phyloP scores from a whole-genome alignment of 2,113 vertebrate species.

The Phasianus colchicus region DNA sequence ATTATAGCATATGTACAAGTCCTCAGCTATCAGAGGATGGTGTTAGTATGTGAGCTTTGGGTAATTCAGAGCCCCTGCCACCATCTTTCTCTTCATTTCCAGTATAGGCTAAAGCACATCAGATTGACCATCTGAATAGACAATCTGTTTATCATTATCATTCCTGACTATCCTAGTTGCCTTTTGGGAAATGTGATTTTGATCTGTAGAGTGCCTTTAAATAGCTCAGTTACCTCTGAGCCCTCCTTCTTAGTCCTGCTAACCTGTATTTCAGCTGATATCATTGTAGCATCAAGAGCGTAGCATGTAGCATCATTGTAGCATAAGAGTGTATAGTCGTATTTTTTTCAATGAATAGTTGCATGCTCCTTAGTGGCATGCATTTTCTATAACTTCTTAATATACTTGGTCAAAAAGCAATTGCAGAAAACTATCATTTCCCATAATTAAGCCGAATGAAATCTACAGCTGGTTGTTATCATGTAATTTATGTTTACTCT shows the following conservation, averaged over 20 bases:
- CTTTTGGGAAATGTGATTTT: neutral
- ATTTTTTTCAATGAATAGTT: neutral
- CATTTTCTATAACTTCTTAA: neutral
- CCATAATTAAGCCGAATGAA: neutral
- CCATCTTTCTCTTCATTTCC: accelerated
- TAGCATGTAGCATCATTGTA: too few relatives aligned
- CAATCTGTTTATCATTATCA: neutral
- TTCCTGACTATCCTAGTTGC: neutral
- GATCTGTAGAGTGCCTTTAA: neutral
- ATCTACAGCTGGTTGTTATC: neutral
- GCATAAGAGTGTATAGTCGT: neutral
- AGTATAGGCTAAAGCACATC: accelerated
- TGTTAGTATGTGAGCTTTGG: neutral
- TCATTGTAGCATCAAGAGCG: neutral
- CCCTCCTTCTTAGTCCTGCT: accelerated
- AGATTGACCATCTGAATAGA: neutral
- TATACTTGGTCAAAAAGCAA: neutral
- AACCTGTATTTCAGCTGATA: neutral
- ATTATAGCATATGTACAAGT: neutral
- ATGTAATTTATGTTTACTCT: neutral
- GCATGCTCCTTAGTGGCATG: neutral
- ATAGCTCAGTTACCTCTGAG: neutral
- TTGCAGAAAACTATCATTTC: neutral
- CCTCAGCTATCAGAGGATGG: neutral
- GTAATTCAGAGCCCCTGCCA: neutral